Evolutionary conservation across 2,797 vertebrate genomes (phyloP).

Genomic region (Enteromius thamalakanensis): DNA sequence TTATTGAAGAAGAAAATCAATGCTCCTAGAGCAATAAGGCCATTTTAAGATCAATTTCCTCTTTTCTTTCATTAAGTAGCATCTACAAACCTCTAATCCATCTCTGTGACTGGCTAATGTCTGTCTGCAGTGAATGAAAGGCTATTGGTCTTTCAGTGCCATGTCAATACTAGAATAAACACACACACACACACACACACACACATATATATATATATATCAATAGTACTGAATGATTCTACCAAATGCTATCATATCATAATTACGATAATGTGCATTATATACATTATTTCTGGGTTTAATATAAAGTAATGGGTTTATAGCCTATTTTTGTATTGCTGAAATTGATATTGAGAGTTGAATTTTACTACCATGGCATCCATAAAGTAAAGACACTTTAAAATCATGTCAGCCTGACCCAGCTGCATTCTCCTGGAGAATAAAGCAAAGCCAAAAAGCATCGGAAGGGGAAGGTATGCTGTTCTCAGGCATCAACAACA

Average conservation of each 20-base stretch:
- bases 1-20: constrained; percentile 27
- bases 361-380: neutral
- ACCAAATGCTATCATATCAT: neutral
- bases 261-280: neutral
- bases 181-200: neutral
- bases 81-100: constrained; percentile 15
- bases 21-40: constrained; percentile 25
- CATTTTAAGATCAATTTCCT: constrained; percentile 42
- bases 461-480: neutral
- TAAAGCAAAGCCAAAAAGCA: neutral
- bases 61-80: constrained; percentile 18
- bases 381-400: neutral
- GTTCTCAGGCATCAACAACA: neutral
- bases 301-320: neutral
- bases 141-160: neutral
- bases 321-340: neutral
- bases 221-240: neutral
- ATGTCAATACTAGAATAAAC: neutral
- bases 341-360: neutral
- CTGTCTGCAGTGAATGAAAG: neutral
- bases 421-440: neutral
- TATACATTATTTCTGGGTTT: neutral
- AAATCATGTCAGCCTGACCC: constrained; percentile 31
- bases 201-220: neutral
- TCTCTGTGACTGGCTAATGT: constrained; percentile 15